Percentiles rank a stretch among this genome's conserved stretches.
phyloP scores from a whole-genome alignment of 2,888 invertebrate genomes.

The Dioctria rufipes region DNA sequence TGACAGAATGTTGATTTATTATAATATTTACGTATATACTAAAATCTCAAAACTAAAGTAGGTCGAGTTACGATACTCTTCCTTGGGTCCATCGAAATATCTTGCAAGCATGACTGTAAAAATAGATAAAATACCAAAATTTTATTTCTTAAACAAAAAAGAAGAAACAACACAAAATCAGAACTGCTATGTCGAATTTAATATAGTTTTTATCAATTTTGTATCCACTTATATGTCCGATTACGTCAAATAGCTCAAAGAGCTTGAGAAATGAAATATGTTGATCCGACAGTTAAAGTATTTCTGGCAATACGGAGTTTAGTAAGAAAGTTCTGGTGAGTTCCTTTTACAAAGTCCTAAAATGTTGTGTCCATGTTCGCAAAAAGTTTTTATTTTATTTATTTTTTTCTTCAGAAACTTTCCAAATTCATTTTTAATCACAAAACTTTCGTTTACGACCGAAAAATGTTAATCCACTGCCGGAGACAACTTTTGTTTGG shows the following conservation, averaged over 20 bases:
- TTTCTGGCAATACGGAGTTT: slow-evolving; percentile 29
- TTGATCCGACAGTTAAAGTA: neutral
- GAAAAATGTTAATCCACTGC: slow-evolving; percentile 56
- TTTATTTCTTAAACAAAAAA: neutral
- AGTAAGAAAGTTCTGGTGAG: slow-evolving; percentile 5
- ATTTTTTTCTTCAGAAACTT: slow-evolving; percentile 28
- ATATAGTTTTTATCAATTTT: neutral
- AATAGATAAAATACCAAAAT: neutral
- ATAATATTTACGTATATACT: too few species aligned
- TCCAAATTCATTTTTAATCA: slow-evolving; percentile 58
- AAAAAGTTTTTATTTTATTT: slow-evolving; percentile 24
- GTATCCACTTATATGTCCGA: neutral
- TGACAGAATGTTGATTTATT: too few species aligned
- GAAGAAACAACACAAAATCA: neutral
- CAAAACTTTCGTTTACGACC: slow-evolving; percentile 57
- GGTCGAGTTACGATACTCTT: too few species aligned
- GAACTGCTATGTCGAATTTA: neutral
- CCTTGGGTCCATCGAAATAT: too few species aligned
- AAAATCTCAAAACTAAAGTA: too few species aligned
- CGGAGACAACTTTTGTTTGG: slow-evolving; percentile 54
- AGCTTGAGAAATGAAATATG: neutral
- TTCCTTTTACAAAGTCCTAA: slow-evolving; percentile 7
- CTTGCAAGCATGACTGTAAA: too few species aligned
- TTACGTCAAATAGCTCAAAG: neutral
- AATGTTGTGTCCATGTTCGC: slow-evolving; percentile 22